Conservation (phyloP, 2,797 vertebrate genomes). For the Peromyscus aztecus region DNA sequence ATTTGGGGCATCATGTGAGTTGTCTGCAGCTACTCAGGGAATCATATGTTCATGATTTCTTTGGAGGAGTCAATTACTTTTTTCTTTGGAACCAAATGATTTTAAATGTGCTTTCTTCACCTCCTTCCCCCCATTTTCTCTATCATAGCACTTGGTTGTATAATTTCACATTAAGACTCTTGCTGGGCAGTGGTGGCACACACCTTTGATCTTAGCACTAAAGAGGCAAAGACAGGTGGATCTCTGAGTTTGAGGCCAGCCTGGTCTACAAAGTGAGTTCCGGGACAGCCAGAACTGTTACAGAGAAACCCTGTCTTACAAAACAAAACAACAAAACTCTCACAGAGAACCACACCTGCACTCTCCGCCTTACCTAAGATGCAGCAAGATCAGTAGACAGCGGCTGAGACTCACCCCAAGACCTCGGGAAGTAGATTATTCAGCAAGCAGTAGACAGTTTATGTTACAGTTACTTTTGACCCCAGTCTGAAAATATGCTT, state of each 20-base stretch:
- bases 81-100: background rate
- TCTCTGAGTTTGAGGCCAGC: background rate
- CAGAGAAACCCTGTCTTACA: background rate
- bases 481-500: background rate
- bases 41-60: background rate
- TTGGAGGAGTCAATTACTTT: slow-evolving; percentile 8
- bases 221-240: background rate
- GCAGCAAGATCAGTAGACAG: background rate
- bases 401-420: background rate
- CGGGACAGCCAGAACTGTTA: background rate
- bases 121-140: accelerated
- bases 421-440: background rate
- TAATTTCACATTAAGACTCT: slow-evolving; percentile 13
- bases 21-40: background rate
- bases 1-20: background rate
- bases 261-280: background rate
- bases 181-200: background rate
- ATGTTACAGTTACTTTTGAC: background rate
- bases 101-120: background rate
- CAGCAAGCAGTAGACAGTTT: background rate
- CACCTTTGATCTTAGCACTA: background rate
- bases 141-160: slow-evolving; percentile 6
- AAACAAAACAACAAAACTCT: background rate
- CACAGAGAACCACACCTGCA: background rate
- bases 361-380: background rate